These are phyloP conservation scores for Etia nguti DNA, from an alignment of 2,113 vertebrate species.

Conservation along the genomic window DNA sequence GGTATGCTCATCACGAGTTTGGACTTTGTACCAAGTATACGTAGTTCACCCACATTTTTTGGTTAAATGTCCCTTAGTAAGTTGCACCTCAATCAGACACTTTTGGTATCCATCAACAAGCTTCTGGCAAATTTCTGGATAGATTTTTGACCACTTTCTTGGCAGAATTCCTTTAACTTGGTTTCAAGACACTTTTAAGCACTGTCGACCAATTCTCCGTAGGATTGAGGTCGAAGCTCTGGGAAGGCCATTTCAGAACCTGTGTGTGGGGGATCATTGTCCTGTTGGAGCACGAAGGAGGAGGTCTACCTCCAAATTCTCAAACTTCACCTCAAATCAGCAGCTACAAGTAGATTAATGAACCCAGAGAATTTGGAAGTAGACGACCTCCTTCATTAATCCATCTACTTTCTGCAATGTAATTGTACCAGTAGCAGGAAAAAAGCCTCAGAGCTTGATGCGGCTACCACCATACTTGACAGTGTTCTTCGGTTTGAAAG, in stretches of 20 bases:
- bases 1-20: background rate
- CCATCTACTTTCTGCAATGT: too few species aligned
- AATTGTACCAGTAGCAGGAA: too few species aligned
- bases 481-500: too few species aligned
- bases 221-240: background rate
- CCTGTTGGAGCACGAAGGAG: background rate
- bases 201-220: background rate
- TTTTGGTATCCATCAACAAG: background rate
- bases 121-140: background rate
- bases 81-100: background rate
- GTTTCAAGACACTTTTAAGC: background rate
- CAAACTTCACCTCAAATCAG: background rate
- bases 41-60: background rate
- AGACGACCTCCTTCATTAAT: too few species aligned
- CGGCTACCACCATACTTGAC: too few species aligned
- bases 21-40: background rate
- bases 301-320: background rate
- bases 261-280: background rate
- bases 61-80: background rate
- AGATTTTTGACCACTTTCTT: background rate
- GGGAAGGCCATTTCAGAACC: background rate
- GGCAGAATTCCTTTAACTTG: background rate
- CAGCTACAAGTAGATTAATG: too few species aligned
- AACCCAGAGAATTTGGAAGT: too few species aligned
- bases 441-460: too few species aligned